A percentile compares a stretch with the other conserved stretches of the same genome.
Conservation (phyloP, 2,888 invertebrate species). For the Ferdinandea cuprea region DNA sequence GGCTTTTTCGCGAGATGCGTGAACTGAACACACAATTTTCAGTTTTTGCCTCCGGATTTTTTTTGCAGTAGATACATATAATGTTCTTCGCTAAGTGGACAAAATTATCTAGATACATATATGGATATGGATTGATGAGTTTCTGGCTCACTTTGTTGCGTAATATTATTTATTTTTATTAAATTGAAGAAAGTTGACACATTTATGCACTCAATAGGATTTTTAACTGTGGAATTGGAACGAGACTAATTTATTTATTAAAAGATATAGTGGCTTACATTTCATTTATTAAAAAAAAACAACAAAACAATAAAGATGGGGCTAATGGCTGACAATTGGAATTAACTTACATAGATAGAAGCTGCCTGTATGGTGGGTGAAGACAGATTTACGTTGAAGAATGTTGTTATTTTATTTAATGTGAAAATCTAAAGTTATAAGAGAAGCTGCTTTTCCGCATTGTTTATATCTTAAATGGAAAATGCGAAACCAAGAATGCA, state of each 20-base stretch:
- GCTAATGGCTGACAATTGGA: conserved; percentile 45
- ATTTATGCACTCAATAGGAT: conserved; percentile 27
- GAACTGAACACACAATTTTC: conserved; percentile 41
- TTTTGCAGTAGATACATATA: no score
- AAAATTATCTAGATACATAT: conserved; percentile 50
- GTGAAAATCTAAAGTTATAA: no score
- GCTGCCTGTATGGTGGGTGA: not conserved
- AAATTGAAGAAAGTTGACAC: conserved; percentile 72
- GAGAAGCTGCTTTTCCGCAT: no score
- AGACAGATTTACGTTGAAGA: not conserved
- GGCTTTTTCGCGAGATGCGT: conserved; percentile 48
- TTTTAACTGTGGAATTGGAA: conserved; percentile 63
- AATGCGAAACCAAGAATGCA: no score
- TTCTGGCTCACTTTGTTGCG: conserved; percentile 46
- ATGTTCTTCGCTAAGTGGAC: conserved; percentile 63
- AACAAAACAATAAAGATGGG: conserved; percentile 39
- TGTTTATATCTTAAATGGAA: no score
- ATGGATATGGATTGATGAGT: conserved; percentile 47
- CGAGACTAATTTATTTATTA: conserved; percentile 69
- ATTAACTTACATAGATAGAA: conserved; percentile 7
- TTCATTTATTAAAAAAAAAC: conserved; percentile 63
- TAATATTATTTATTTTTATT: conserved; percentile 56
- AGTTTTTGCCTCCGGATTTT: conserved; percentile 15
- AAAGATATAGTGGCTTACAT: conserved; percentile 55
- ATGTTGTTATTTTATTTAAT: no score